Conservation (phyloP, 2,888 invertebrate genomes). For the Campoplex nolae region DNA sequence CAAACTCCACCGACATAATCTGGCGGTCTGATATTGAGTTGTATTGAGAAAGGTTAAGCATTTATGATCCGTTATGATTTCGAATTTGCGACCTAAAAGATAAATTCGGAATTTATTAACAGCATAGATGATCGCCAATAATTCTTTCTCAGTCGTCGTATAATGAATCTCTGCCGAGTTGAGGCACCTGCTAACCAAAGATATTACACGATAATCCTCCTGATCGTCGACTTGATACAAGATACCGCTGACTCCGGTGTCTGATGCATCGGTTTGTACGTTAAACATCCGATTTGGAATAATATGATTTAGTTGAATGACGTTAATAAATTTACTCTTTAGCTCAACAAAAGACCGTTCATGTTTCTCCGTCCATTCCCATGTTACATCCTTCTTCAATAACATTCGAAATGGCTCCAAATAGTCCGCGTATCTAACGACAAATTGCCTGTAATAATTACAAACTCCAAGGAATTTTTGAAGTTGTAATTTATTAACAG, state of each 20-base stretch:
- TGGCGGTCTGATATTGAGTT: constrained; percentile 9
- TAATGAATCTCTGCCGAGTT: constrained; percentile 23
- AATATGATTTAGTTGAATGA: constrained; percentile 54
- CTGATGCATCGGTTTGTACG: constrained; percentile 66
- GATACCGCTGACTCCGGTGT: constrained; percentile 67
- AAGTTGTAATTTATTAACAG: constrained; percentile 71
- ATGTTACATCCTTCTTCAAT: constrained; percentile 41
- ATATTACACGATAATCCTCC: constrained; percentile 59
- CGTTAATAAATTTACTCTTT: constrained; percentile 65
- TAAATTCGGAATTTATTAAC: constrained; percentile 60
- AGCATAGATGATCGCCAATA: constrained; percentile 66
- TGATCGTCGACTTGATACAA: constrained; percentile 62
- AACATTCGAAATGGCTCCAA: constrained; percentile 59
- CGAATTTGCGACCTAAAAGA: constrained; percentile 69
- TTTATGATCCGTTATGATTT: constrained; percentile 68
- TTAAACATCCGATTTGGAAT: constrained; percentile 49
- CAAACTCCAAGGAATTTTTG: constrained; percentile 68
- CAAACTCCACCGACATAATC: constrained; percentile 20
- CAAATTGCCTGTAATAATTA: constrained; percentile 56
- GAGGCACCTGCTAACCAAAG: constrained; percentile 70
- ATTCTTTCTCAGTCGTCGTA: constrained; percentile 45
- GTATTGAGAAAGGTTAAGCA: constrained; percentile 71
- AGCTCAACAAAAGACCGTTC: constrained; percentile 50
- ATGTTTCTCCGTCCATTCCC: constrained; percentile 63
- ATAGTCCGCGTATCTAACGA: constrained; percentile 40